Evolutionary conservation across 2,888 invertebrate species (phyloP), one percentile per base, ranked within the genome.

Genomic region (Sarcophaga variegata): DNA sequence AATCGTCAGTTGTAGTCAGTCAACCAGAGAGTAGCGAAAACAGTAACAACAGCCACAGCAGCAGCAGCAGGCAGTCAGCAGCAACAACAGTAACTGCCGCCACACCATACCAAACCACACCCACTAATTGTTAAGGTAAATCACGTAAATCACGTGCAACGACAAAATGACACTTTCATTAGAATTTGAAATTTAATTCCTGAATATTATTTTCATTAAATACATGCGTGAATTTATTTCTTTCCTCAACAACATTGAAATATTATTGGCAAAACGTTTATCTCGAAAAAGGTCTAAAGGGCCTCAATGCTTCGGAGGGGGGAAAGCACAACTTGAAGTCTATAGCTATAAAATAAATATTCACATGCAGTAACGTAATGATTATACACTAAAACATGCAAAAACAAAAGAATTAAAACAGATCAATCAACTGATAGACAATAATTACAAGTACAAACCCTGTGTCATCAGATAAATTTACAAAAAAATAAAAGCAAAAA

Each of bases 61-160:
- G 37, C 37, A 37, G 37, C 37, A 37, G 37, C 69, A 69, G 60
- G 2, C 80, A 75, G 78, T 4, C 54, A 72, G 75, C 83, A 78
- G 62, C 64, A 76, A 59, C 60, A 25, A 77, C 67, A 67, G 8
- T 37, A 37, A 37, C 37, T 37, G 37, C 37, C 37, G 22, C 74
- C 66, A 81, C 70, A 47, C 67, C 66, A 60, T 64, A 54, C 47
- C 45, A 79, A 70, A 85, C 88, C 89, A 88, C 89, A 89, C 88
- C 89, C 88, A 86, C 89, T 87, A 76, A 87, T 88, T 86, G 81
- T 63, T 71, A 25, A 89, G 63, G 84, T 87, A 76, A 83, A 87
- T 88, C 89, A 89, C 88, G 89, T 88, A 86, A 81, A 84, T 88
- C 89, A 89, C 89, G 88, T 88, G 88, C 88, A 86, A 66, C 75